Percentiles rank a stretch among this genome's conserved stretches.
These are phyloP conservation scores for Aegotheles bennettii DNA, from an alignment of 2,113 vertebrate species.

Conservation along the genomic window DNA sequence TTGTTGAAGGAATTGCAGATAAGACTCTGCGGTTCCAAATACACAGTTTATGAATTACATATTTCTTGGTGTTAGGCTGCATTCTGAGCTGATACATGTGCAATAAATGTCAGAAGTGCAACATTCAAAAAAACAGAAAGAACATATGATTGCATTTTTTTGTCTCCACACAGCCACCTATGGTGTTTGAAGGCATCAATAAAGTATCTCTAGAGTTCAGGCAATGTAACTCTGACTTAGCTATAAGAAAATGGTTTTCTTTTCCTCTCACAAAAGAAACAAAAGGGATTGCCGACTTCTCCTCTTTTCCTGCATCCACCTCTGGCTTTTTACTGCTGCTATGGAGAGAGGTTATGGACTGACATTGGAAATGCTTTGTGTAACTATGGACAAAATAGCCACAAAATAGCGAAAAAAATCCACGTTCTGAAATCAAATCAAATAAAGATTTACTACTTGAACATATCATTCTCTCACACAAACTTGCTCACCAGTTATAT, in stretches of 20 bases:
- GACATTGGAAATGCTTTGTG: neutral
- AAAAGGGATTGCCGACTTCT: neutral
- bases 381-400: neutral
- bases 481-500: neutral
- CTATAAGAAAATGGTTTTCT: neutral
- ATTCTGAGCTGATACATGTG: fast-evolving
- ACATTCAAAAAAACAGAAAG: neutral
- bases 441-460: neutral
- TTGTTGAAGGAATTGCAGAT: neutral
- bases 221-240: neutral
- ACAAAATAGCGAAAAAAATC: neutral
- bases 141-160: neutral
- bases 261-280: neutral
- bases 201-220: neutral
- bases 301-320: neutral
- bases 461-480: neutral
- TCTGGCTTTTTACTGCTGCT: neutral
- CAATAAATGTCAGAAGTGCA: neutral
- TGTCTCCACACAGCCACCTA: neutral
- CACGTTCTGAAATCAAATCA: neutral
- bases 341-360: neutral
- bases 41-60: neutral
- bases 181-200: neutral
- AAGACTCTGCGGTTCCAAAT: neutral
- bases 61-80: fast-evolving